Evolutionary conservation across 2,888 invertebrate genomes (phyloP), one percentile per base, ranked within the genome.

Genomic region (Drosophila nr. fundita): DNA sequence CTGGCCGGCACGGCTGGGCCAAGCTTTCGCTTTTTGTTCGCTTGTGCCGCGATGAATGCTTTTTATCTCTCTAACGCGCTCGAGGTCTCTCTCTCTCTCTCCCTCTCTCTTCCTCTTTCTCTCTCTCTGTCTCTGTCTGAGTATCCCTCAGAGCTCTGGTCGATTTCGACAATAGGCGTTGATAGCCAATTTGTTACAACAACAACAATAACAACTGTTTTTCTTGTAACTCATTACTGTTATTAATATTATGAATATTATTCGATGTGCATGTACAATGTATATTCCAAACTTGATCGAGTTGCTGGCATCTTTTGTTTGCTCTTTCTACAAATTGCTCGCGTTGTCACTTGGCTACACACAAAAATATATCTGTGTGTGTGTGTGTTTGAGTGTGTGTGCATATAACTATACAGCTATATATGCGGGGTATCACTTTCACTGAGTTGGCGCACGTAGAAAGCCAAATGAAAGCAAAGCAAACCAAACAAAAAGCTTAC

Each of bases 381-480:
- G 38, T 49, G 13, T 50, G 38, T 65, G 30, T 45, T 8, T 52
- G 18, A n/a, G n/a, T 36, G 18, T 65, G 21, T 63, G 21, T 65
- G 24, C 30, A 40, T 64, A 27, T 58, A 8, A 40, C 36, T 63
- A 34, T 69, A 32, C 57, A 42, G 57, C 13, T 63, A 45, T 76
- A 52, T 80, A 69, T 75, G 66, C 40, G 73, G 70, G 76, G 69
- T 85, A 85, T 85, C 85, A 85, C 85, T 85, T 85, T 85, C 85
- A 85, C 85, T 85, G 30, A 60, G 76, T 72, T 79, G 70, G 87
- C 85, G 85, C 85, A 80, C 82, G 77, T 87, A 85, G 85, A 85
- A 85, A 85, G 87, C 85, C 85, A 87, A 85, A 85, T 72, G 87
- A 85, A 87, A 85, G 85, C 85, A 85, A 74, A 76, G 76, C 71